phyloP scores from a whole-genome alignment of 1,140 invertebrate genomes.

The Pemphigus obesinymphae region DNA sequence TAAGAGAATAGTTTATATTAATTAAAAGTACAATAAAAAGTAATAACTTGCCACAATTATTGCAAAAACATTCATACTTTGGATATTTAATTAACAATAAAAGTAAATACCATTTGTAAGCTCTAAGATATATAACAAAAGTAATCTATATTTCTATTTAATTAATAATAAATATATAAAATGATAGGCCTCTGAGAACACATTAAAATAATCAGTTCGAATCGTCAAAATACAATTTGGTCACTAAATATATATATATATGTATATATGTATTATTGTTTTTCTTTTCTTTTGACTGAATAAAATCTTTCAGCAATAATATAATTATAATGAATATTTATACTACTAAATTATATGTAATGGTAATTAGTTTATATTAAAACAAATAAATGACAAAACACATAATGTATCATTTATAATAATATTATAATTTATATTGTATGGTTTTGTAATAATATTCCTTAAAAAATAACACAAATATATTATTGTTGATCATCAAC shows the following conservation, averaged over 20 bases:
- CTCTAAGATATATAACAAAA: constrained; percentile 28
- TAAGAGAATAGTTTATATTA: background rate
- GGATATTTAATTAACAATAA: constrained; percentile 14
- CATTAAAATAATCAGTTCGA: constrained; percentile 30
- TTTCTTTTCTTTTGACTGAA: background rate
- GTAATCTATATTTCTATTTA: background rate
- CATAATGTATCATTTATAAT: background rate
- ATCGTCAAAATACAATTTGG: constrained; percentile 13
- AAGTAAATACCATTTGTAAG: background rate
- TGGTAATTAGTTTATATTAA: background rate
- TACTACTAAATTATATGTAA: background rate
- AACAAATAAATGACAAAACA: background rate
- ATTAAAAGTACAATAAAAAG: background rate
- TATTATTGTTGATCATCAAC: background rate
- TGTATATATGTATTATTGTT: too few relatives aligned
- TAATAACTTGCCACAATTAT: background rate
- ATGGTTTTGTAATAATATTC: background rate
- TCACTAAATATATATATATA: constrained; percentile 5
- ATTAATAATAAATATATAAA: constrained; percentile 21
- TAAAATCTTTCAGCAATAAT: background rate
- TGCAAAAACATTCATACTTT: background rate
- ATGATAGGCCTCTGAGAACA: constrained; percentile 28
- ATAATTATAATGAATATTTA: background rate
- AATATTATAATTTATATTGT: background rate
- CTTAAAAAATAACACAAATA: background rate